phyloP scores from a whole-genome alignment of 2,113 vertebrate species.

The Ptyas mucosa region DNA sequence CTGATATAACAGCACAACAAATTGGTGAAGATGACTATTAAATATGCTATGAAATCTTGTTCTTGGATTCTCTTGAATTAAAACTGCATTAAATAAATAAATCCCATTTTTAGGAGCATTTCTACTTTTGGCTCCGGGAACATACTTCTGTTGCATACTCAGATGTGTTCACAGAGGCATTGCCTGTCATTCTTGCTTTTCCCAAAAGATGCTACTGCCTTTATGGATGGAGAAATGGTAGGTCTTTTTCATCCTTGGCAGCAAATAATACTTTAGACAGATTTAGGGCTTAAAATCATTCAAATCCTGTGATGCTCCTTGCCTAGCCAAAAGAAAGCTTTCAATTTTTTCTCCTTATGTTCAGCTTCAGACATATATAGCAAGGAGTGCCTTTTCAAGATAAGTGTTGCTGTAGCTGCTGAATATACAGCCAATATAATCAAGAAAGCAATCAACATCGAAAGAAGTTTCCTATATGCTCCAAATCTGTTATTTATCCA shows the following conservation, averaged over 20 bases:
- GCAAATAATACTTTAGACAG: not conserved
- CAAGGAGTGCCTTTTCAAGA: conserved; percentile 7
- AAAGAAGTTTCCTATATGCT: conserved; percentile 5
- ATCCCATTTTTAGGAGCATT: not conserved
- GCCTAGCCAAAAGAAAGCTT: not conserved
- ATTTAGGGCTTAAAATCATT: not conserved
- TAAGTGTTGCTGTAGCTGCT: conserved; percentile 7
- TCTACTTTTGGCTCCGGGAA: not conserved
- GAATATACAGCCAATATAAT: conserved; percentile 15
- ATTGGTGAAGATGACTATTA: not conserved
- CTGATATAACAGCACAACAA: not conserved
- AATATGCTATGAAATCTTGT: not conserved
- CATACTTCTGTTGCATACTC: not conserved
- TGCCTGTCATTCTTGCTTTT: not conserved
- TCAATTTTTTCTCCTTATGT: conserved; percentile 5
- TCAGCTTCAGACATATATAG: conserved; percentile 1
- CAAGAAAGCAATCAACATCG: conserved; percentile 16
- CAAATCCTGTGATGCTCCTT: not conserved
- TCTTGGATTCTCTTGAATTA: not conserved
- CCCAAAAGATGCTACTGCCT: not conserved
- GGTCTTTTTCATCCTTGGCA: not conserved
- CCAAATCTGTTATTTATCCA: conserved; percentile 24
- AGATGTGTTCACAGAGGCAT: not conserved
- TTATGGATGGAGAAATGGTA: not conserved
- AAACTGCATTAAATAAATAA: not conserved